A percentile compares a stretch with the other conserved stretches of the same genome.
phyloP scores from a whole-genome alignment of 2,797 vertebrate genomes.

The Intellagama lesueurii region DNA sequence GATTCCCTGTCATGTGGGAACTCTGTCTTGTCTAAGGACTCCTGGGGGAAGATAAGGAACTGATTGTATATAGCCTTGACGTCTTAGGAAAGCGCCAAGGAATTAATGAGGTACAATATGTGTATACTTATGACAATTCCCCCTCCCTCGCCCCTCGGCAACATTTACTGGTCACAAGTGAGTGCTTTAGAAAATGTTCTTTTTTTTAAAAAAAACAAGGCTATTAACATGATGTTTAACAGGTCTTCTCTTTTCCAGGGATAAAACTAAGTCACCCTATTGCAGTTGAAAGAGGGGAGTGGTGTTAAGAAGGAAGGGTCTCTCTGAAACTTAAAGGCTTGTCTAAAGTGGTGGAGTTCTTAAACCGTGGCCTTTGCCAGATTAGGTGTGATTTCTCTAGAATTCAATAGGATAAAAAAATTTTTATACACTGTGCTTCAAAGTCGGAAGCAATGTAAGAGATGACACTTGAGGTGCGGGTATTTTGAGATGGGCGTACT shows the following conservation, averaged over 20 bases:
- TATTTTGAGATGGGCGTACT: constrained; percentile 2
- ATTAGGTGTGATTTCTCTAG: background rate
- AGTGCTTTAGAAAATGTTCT: constrained; percentile 23
- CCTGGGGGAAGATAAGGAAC: constrained; percentile 67
- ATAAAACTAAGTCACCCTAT: background rate
- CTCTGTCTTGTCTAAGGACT: constrained; percentile 66
- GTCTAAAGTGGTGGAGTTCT: constrained; percentile 1
- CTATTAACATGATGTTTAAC: background rate
- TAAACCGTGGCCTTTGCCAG: background rate
- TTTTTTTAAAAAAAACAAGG: background rate
- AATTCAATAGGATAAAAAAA: constrained; percentile 27
- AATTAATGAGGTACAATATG: constrained; percentile 58
- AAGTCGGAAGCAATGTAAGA: background rate
- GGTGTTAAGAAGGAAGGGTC: background rate
- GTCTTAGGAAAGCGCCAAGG: constrained; percentile 60
- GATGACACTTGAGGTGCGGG: background rate
- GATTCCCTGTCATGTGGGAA: constrained; percentile 39
- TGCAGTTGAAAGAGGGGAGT: constrained; percentile 6
- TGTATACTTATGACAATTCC: constrained; percentile 56
- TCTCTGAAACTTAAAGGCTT: background rate
- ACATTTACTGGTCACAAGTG: constrained; percentile 47
- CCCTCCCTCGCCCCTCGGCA: constrained; percentile 51
- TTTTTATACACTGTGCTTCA: background rate
- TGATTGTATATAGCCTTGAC: constrained; percentile 63
- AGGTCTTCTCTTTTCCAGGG: background rate